Base-by-base conservation (phyloP, 2,888 invertebrate genomes). In the Patella caerulea region DNA sequence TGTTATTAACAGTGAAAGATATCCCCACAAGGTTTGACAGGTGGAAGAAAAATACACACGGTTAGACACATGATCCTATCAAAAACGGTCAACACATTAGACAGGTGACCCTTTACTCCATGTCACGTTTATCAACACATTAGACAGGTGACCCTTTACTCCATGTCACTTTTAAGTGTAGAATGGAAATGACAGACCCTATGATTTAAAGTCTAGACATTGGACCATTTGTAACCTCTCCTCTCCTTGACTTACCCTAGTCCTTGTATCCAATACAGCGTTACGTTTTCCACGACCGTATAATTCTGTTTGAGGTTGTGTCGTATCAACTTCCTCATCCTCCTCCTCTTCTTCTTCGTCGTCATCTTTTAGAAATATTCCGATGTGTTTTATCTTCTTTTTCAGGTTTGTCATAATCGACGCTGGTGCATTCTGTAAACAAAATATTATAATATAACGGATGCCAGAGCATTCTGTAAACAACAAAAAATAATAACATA, bases 301-400 rank as follows among this genome's bases (percentile, higher is more conserved):
- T 86, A 96, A 94, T 91, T 95, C 94, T 11, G 83, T 83, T 4
- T 85, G 82, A 11, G 90, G 87, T 70, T 88, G 86, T 45, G 90
- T 86, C 34, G 92, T 90, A 72, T 92, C 92, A 77, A 91, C 93
- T 90, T 95, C 95, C 83, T 94, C 94, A 85, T 96, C 95, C 77
- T 96, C 95, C 86, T 96, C 95, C 69, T 95, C 95, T 69, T 92
- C 92, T 72, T 92, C 87, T 24, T 89, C 87, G 14, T 86, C 90
- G 56, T 92, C 86, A 82, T 88, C 91, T 86, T 97, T 98, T 52
- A 98, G 94, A 91, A 97, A 98, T 85, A 99, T 97, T 12, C 98
- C 97, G 80, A 98, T 95, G 90, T 98, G 97, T 91, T 98, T 98
- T 9, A 98, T 94, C 89, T 96, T 97, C 93, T 98, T 98, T 91